phyloP scores from a whole-genome alignment of 2,888 invertebrate genomes.

The Patella pellucida region DNA sequence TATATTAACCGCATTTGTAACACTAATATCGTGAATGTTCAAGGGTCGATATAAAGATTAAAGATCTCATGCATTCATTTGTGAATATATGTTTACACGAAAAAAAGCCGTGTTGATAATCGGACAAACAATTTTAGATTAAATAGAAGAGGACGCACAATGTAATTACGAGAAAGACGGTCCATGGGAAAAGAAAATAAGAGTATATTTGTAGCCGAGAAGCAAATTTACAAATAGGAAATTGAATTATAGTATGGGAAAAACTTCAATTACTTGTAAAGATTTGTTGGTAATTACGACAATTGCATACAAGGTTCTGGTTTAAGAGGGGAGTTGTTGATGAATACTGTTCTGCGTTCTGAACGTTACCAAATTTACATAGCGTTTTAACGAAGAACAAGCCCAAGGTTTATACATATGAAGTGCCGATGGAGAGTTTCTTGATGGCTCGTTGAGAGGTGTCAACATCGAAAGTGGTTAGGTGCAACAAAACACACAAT shows the following conservation, averaged over 20 bases:
- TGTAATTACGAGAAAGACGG: neutral
- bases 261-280: neutral
- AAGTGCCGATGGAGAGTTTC: neutral
- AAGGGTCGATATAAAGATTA: too few species aligned
- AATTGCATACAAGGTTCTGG: neutral
- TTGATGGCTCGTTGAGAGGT: conserved; percentile 6
- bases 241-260: conserved; percentile 1
- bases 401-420: conserved; percentile 4
- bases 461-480: neutral
- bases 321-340: neutral
- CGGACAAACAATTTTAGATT: too few species aligned
- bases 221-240: neutral
- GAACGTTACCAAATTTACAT: neutral
- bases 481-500: conserved; percentile 11
- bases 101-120: too few species aligned
- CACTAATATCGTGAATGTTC: too few species aligned
- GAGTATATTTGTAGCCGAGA: neutral
- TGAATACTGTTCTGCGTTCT: neutral
- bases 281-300: neutral
- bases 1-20: too few species aligned
- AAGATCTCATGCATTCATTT: too few species aligned
- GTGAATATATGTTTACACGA: too few species aligned
- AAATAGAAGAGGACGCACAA: too few species aligned
- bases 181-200: conserved; percentile 8
- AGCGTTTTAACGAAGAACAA: conserved; percentile 11